Evolutionary conservation across 2,888 invertebrate species (phyloP).

Genomic region (Alloscopus bannaensis): DNA sequence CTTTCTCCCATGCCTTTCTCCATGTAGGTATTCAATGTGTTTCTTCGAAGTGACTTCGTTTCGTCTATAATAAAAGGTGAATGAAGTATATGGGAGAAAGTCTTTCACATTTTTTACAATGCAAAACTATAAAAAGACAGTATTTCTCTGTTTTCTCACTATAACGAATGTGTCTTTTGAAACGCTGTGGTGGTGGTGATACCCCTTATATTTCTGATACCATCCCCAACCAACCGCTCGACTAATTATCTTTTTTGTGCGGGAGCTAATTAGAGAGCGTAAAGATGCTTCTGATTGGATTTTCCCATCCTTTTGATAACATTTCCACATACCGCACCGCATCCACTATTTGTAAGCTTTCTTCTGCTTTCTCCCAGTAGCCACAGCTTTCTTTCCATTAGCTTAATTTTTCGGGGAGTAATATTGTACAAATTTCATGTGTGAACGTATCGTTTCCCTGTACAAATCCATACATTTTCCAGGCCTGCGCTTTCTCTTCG

Average conservation of each 20-base stretch:
- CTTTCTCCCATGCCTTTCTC: too few species aligned
- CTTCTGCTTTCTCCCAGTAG: neutral
- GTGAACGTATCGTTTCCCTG: neutral
- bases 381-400: slow-evolving; percentile 1
- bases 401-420: slow-evolving; percentile 22
- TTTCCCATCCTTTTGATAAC: slow-evolving; percentile 29
- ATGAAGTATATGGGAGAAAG: too few species aligned
- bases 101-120: too few species aligned
- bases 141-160: too few species aligned
- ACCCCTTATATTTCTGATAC: neutral
- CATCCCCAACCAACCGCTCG: slow-evolving; percentile 31
- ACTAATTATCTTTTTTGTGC: slow-evolving; percentile 55
- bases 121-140: neutral
- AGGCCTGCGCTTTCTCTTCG: too few species aligned
- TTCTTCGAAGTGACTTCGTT: too few species aligned
- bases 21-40: too few species aligned
- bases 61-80: too few species aligned
- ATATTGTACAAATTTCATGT: neutral
- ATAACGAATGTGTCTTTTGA: too few species aligned
- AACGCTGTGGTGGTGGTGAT: too few species aligned
- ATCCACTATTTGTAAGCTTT: neutral
- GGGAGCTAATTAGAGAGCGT: slow-evolving; percentile 48
- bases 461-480: neutral
- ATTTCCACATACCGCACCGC: neutral
- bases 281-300: slow-evolving; percentile 44